Conservation (phyloP, 2,888 invertebrate genomes). For the Cantharis lateralis region DNA sequence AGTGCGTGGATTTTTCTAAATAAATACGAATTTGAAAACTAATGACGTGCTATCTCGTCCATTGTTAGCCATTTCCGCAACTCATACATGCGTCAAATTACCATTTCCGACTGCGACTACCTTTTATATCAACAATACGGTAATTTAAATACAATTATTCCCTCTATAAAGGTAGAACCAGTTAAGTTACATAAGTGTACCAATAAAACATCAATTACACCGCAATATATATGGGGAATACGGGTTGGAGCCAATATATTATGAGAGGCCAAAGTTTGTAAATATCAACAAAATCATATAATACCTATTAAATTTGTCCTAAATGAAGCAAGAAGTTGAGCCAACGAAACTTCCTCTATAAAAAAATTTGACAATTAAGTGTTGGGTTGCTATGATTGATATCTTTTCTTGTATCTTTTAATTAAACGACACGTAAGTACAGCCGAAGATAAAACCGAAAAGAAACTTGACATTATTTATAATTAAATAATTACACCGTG, state of each 20-base stretch:
- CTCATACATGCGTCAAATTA: neutral
- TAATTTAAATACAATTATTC: neutral
- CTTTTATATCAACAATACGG: neutral
- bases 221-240: neutral
- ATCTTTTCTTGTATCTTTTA: neutral
- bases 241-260: neutral
- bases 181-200: neutral
- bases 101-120: neutral
- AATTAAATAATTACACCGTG: constrained; percentile 1
- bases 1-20: neutral
- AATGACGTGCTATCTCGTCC: neutral
- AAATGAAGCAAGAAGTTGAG: neutral
- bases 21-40: neutral
- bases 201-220: neutral
- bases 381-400: neutral
- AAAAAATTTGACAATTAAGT: neutral
- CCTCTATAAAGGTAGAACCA: neutral
- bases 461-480: constrained; percentile 3
- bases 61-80: neutral
- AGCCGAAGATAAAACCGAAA: neutral
- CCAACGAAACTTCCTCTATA: neutral
- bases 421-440: neutral
- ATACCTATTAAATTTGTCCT: neutral
- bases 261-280: neutral
- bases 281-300: neutral